phyloP scores from a whole-genome alignment of 1,140 invertebrate genomes.

The Arctopsyche grandis region DNA sequence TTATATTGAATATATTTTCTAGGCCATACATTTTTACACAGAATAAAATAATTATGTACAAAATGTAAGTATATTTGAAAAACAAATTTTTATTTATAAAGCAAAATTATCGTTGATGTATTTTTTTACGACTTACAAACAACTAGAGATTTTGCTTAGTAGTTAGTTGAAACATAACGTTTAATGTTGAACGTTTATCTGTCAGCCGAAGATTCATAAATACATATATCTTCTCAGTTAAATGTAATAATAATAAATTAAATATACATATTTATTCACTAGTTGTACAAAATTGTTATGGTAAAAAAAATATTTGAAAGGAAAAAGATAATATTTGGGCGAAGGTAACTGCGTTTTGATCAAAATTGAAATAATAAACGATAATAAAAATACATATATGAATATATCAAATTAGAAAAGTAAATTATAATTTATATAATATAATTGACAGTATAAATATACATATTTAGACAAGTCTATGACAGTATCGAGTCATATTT shows the following conservation, averaged over 20 bases:
- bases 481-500: too few species aligned
- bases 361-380: neutral
- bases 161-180: too few species aligned
- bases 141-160: too few species aligned
- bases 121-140: too few species aligned
- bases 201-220: too few species aligned
- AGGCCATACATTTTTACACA: slow-evolving; percentile 12
- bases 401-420: neutral
- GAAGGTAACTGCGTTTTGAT: too few species aligned
- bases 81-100: too few species aligned
- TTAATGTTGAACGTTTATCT: too few species aligned
- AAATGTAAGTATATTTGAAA: neutral
- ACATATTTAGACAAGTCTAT: too few species aligned
- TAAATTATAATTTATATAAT: neutral
- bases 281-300: slow-evolving; percentile 26
- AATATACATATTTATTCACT: slow-evolving; percentile 21
- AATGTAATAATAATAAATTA: slow-evolving; percentile 22
- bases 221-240: neutral
- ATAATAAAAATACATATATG: neutral
- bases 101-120: too few species aligned
- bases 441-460: neutral
- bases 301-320: neutral
- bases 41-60: slow-evolving; percentile 25
- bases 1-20: neutral
- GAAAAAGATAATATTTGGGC: neutral